Base-by-base conservation (phyloP, 2,888 invertebrate genomes). In the Acanthosepion esculentum region DNA sequence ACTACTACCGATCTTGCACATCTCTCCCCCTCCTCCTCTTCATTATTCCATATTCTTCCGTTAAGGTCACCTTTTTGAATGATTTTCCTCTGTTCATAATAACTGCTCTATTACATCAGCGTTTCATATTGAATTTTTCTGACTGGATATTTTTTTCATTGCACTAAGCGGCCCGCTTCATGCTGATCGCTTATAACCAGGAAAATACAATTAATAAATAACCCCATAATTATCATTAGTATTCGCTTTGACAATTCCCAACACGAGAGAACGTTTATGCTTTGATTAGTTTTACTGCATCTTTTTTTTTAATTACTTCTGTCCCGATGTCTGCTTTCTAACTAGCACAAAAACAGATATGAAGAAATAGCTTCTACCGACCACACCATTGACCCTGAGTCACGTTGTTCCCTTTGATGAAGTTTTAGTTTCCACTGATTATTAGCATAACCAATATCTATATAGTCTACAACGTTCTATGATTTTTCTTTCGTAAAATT, bases 11-110 rank as follows among this genome's bases (percentile, higher is more conserved):
- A n/a, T 33, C 18, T 1, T 5, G 15, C 4, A n/a, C 78, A 15
- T 15, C 33, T 33, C 15, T 78, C n/a, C 18, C 18, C n/a, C 12
- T 33, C 78, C n/a, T 33, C 15, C 78, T 15, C 78, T 78, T n/a
- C 4, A n/a, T 3, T 33, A 78, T n/a, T 78, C 15, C 78, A 78
- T n/a, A 78, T 78, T n/a, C n/a, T 78, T 78, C 33, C 78, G 78
- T 78, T 78, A 78, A 78, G 78, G 78, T 78, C 78, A 78, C 78
- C 78, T 78, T 78, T 78, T 78, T 78, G n/a, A 78, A n/a, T 33
- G 78, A n/a, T 33, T 33, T 78, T 18, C n/a, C 15, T n/a, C n/a
- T 1, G n/a, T 33, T 15, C 78, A 78, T n/a, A 78, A 41, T 41
- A 41, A 41, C 41, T 41, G 41, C 41, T 41, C 41, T 41, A 41